Evolutionary conservation across 2,113 vertebrate species (phyloP).

Genomic region (Alligator sinensis): DNA sequence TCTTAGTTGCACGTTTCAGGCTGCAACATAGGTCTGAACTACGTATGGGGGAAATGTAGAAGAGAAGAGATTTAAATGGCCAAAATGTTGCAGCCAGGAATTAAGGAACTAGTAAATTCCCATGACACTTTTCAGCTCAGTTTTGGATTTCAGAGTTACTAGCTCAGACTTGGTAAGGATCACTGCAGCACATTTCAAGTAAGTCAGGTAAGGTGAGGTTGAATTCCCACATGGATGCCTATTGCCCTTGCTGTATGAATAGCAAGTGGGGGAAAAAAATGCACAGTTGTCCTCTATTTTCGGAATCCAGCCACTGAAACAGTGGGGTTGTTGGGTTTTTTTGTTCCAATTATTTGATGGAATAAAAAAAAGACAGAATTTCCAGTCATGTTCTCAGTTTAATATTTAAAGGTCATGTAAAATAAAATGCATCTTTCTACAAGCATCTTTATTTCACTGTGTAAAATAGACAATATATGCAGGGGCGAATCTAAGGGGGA

Average conservation of each 20-base stretch:
- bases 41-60: not conserved
- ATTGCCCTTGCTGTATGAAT: not conserved
- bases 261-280: slow-evolving; percentile 15
- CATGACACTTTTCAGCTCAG: not conserved
- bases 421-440: not conserved
- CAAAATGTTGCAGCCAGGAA: not conserved
- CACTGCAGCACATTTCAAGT: not conserved
- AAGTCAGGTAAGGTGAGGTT: not conserved
- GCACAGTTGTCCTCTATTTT: not conserved
- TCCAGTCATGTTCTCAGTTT: not conserved
- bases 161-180: not conserved
- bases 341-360: not conserved
- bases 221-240: not conserved
- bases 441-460: not conserved
- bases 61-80: not conserved
- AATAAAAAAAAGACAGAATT: not conserved
- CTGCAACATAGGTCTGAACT: not conserved
- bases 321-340: not conserved
- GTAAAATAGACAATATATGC: not conserved
- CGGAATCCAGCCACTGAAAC: fast-evolving
- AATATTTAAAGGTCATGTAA: not conserved
- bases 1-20: not conserved
- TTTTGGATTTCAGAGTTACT: not conserved
- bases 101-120: not conserved
- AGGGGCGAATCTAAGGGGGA: not conserved